Conservation (phyloP, 2,797 vertebrate species). For the Okamejei kenojei region DNA sequence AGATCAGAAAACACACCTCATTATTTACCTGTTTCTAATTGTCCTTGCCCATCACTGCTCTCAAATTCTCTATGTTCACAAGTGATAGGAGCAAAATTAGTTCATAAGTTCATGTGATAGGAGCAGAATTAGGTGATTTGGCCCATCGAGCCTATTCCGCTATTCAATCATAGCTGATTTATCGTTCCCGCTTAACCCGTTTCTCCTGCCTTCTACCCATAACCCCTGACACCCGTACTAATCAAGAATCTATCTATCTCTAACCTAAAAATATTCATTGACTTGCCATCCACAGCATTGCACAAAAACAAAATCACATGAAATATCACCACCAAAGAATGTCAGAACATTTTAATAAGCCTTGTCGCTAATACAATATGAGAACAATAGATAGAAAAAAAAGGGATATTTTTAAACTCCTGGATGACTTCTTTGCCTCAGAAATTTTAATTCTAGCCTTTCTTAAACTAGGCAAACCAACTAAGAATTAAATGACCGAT, state of each 20-base stretch:
- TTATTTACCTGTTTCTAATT: not conserved
- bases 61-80: not conserved
- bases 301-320: not conserved
- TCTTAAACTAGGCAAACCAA: not conserved
- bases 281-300: too few species aligned
- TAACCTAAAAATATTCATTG: too few species aligned
- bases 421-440: not conserved
- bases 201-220: too few species aligned
- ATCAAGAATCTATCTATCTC: too few species aligned
- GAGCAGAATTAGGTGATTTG: too few species aligned
- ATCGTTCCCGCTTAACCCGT: too few species aligned
- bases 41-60: not conserved
- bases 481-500: not conserved
- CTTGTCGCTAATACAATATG: not conserved
- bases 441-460: not conserved
- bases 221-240: too few species aligned
- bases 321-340: not conserved
- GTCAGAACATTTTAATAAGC: not conserved
- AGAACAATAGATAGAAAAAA: not conserved
- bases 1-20: not conserved
- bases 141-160: too few species aligned
- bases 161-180: too few species aligned
- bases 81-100: too few species aligned
- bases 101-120: too few species aligned
- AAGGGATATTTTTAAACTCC: not conserved